Evolutionary conservation across 2,113 vertebrate species (phyloP).

Genomic region (Desmodus rotundus): DNA sequence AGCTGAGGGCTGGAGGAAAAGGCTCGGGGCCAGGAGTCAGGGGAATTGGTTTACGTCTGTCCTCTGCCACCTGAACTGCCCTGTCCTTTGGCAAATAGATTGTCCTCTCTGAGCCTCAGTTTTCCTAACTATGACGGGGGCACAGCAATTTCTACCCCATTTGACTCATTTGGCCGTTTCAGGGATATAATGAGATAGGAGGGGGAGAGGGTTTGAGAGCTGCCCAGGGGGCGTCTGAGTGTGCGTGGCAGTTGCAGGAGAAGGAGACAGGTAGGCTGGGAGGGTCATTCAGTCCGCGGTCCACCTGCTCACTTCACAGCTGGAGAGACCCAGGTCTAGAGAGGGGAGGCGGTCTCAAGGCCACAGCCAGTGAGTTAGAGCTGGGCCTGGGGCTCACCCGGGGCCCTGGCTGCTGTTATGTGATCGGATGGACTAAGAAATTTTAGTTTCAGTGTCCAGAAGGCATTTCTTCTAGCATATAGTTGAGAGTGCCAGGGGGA

Average conservation of each 20-base stretch:
- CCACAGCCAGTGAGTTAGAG: not conserved
- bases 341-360: not conserved
- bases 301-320: not conserved
- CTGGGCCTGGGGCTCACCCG: not conserved
- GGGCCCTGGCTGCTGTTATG: not conserved
- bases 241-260: not conserved
- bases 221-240: not conserved
- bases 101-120: not conserved
- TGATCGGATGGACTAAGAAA: not conserved
- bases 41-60: not conserved
- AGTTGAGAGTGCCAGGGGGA: not conserved
- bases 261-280: not conserved
- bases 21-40: not conserved
- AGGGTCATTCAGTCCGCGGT: rapidly evolving
- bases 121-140: not conserved
- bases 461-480: not conserved
- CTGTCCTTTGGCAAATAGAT: not conserved
- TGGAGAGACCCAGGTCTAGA: not conserved
- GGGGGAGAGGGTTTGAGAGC: not conserved
- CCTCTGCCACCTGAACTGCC: not conserved
- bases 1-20: not conserved
- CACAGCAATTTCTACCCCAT: not conserved
- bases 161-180: not conserved
- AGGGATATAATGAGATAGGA: not conserved
- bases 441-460: not conserved